Evolutionary conservation across 1,140 invertebrate species (phyloP), one percentile per base, ranked within the genome.

Genomic region (Rhagoletis zephyria): DNA sequence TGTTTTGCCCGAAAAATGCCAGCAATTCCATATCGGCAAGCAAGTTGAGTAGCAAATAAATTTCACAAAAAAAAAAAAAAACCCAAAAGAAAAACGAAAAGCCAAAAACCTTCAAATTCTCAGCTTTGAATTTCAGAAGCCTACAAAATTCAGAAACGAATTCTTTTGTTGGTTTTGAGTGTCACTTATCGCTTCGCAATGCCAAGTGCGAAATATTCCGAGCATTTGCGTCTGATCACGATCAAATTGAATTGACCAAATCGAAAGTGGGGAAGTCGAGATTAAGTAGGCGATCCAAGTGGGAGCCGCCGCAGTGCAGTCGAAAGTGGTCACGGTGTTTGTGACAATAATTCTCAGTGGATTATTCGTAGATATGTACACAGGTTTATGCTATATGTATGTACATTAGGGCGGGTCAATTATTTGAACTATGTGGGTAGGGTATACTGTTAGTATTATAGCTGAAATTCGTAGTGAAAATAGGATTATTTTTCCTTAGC

Each of bases 161-260:
- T 61, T 48, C 60, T 30, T 30, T 30, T 12, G 59, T 64, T 61
- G 19, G 51, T 61, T 86, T 63, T 30, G 48, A 56, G 48, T 65
- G 85, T 63, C 45, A 86, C 85, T 86, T 86, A 86, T 86, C 85
- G 85, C 85, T 86, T 61, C 42, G 85, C 40, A 63, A 63, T 86
- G 85, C 85, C 30, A 65, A n/a, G 85, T 48, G 63, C 59, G 85
- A 86, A 86, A 86, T 65, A 86, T 86, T 64, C 30, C 85, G 85
- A 63, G 2, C 16, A 86, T 86, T 48, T 19, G 74, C 51, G 19
- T 10, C 48, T 81, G 74, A 81, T 81, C 74, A 81, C 74, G 74
- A 81, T 81, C 56, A 48, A 81, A 81, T 56, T 59, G 74, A 56
- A 81, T 30, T 81, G 48, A 81, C 48, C 74, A 30, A 59, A 81